phyloP scores from a whole-genome alignment of 2,888 invertebrate species.

The Thyatira batis region DNA sequence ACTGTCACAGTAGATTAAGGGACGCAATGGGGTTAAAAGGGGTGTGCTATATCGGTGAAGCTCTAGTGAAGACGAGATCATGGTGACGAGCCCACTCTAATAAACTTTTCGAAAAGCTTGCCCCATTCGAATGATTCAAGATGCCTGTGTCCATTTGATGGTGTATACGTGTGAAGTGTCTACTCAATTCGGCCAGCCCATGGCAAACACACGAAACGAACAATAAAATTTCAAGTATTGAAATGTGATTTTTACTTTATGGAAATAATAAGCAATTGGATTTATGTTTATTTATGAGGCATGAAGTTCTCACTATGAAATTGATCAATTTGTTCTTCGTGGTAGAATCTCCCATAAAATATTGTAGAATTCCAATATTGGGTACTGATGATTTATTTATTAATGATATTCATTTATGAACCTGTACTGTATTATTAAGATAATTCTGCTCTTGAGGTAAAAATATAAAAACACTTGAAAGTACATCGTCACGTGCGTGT shows the following conservation, averaged over 20 bases:
- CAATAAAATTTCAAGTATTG: slow-evolving; percentile 46
- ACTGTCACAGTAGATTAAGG: slow-evolving; percentile 34
- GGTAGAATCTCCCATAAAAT: neutral
- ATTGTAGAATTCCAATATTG: neutral
- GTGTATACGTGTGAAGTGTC: slow-evolving; percentile 28
- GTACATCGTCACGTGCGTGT: slow-evolving; percentile 55
- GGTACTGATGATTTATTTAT: neutral
- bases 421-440: slow-evolving; percentile 1
- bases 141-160: neutral
- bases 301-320: slow-evolving; percentile 8
- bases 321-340: neutral
- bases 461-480: slow-evolving; percentile 35
- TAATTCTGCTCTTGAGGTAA: neutral
- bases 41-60: slow-evolving; percentile 13
- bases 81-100: neutral
- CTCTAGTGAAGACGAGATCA: neutral
- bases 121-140: neutral
- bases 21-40: slow-evolving; percentile 36
- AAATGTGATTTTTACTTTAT: slow-evolving; percentile 64
- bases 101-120: neutral
- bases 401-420: neutral
- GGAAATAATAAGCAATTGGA: slow-evolving; percentile 41
- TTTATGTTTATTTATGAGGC: slow-evolving; percentile 37
- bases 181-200: slow-evolving; percentile 17
- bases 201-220: slow-evolving; percentile 13